Evolutionary conservation across 2,888 invertebrate species (phyloP).

Genomic region (Lomographa bimaculata): DNA sequence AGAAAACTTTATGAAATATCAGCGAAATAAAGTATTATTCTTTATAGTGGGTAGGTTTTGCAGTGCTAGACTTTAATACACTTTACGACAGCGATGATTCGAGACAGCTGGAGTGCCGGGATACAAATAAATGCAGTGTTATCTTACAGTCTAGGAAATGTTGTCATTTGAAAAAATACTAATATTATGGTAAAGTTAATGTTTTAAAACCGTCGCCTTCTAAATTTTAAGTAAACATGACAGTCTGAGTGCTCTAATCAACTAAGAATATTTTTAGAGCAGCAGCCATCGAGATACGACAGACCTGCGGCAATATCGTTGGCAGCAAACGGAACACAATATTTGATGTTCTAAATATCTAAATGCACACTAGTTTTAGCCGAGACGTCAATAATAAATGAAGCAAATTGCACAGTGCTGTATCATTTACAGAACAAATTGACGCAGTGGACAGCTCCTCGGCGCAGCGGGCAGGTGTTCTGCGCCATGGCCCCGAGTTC

Average conservation of each 20-base stretch:
- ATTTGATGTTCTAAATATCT: too few relatives aligned
- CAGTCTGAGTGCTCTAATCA: conserved; percentile 10
- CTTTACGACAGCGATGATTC: conserved; percentile 3
- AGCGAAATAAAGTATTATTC: conserved; percentile 1
- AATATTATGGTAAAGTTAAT: background rate
- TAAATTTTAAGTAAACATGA: conserved; percentile 9
- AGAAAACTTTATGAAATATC: background rate
- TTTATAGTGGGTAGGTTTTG: background rate
- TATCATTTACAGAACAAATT: too few relatives aligned
- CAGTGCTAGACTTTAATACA: conserved; percentile 4
- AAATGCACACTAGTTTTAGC: too few relatives aligned
- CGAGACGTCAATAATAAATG: too few relatives aligned
- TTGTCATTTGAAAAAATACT: background rate
- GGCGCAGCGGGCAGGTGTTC: too few relatives aligned
- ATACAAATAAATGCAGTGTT: conserved; percentile 13
- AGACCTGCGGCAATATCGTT: too few relatives aligned
- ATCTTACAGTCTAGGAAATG: conserved; percentile 5
- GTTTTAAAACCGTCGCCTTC: conserved; percentile 1
- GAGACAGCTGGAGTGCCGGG: background rate
- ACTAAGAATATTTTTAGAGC: conserved; percentile 12
- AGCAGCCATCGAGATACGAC: too few relatives aligned
- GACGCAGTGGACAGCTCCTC: too few relatives aligned
- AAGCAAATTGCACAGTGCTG: too few relatives aligned
- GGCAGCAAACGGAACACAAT: too few relatives aligned
- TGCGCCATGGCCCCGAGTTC: too few relatives aligned